These are phyloP conservation scores for Serilophus lunatus DNA, from an alignment of 2,113 vertebrate species.

Conservation along the genomic window DNA sequence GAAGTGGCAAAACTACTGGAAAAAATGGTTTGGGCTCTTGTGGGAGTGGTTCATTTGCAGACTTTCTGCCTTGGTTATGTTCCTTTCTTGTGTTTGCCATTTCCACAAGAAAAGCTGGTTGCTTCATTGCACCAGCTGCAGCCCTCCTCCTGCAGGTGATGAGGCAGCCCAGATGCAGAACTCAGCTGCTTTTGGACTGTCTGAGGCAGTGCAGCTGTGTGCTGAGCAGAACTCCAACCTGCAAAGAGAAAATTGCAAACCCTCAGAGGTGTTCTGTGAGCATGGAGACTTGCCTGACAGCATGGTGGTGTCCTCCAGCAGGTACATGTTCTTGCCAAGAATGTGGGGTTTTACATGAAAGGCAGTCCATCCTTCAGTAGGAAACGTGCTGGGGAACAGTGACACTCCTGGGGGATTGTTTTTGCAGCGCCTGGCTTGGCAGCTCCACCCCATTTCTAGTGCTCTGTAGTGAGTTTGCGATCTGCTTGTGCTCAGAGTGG, in stretches of 20 bases:
- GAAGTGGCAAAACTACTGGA: background rate
- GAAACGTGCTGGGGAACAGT: fast-evolving
- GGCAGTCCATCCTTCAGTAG: background rate
- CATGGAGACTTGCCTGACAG: fast-evolving
- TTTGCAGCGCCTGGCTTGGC: background rate
- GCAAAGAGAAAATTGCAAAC: background rate
- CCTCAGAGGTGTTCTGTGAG: background rate
- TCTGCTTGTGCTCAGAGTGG: background rate
- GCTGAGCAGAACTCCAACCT: background rate
- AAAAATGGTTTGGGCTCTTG: background rate
- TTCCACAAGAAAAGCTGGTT: background rate
- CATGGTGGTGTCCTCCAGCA: background rate
- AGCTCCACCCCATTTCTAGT: background rate
- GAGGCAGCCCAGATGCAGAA: background rate
- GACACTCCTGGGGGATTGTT: fast-evolving
- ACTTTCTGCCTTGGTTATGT: background rate
- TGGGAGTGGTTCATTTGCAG: background rate
- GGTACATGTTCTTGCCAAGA: background rate
- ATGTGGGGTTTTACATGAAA: background rate
- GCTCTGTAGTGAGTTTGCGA: background rate
- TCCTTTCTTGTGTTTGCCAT: background rate
- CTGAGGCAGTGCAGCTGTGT: background rate
- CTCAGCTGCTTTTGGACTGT: background rate
- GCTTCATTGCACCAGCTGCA: background rate
- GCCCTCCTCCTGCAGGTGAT: background rate